Base-by-base conservation (phyloP, 2,113 vertebrate genomes). In the Gobiocypris rarus region DNA sequence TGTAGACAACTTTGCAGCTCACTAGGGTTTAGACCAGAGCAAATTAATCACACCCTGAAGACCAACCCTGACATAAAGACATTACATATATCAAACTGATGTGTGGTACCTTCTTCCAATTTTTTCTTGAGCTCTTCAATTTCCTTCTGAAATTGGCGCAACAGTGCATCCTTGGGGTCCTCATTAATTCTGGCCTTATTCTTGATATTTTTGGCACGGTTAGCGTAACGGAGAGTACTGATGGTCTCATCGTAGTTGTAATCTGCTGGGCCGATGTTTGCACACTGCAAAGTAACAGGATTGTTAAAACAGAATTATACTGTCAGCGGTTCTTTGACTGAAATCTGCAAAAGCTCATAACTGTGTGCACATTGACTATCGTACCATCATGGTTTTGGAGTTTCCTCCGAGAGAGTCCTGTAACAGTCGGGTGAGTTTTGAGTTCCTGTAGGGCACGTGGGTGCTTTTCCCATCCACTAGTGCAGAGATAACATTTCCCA, bases 201-300 rank as follows among this genome's bases (percentile, higher is more conserved):
- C 93, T 99, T 99, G 85, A 99, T 99, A 91, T 99, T 99, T 92
- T 99, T 99, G 88, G 98, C 98, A 87, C 98, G 93, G 75, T 99
- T 99, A 45, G 98, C 98, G n/a, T 99, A 99, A 79, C 98, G 95
- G 63, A 99, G 93, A 0, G 98, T 99, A 89, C 98, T 99, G 90
- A 99, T 99, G 67, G 98, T 99, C 92, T 99, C 98, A 78, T 99
- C 98, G 0, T 99, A 99, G 91, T 99, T 99, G 87, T 99, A 99
- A 91, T 99, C 98, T 77, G 98, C 98, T 2, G 98, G 98, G 4
- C 98, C 98, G 8, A 99, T 98, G 89, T 99, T 99, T 85, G 98
- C 98, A 94, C 98, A 99, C 98, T 99, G 87, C 9, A 31, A 31
- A 48, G 45, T 26, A 90, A 81, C 43, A 28, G 38, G n/a, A 11